Evolutionary conservation across 2,113 vertebrate genomes (phyloP), one percentile per base, ranked within the genome.

Genomic region (Mungos mungo): DNA sequence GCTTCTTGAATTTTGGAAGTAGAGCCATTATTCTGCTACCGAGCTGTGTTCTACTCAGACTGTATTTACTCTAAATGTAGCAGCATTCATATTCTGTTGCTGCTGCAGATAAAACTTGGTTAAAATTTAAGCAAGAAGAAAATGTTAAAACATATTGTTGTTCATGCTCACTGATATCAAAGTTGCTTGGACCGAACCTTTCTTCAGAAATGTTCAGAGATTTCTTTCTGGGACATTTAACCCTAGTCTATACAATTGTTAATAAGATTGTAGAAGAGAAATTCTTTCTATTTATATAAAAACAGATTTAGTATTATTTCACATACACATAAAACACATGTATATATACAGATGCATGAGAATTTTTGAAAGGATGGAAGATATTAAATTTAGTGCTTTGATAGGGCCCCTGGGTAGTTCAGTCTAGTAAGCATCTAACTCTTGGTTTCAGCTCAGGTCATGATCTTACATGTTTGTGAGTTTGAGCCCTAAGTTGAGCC

Each of bases 251-350:
- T 81, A 12, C n/a, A 38, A 63, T 27, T 79, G 18, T 80, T 95
- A 86, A 63, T 87, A 84, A 13, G 92, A 29, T 72, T 96, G 45
- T 60, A 93, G 57, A 87, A 47, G 76, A 76, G 38, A 9, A 77
- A 76, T 88, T 15, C 25, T 84, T 13, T 66, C 57, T 76, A 15
- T 57, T 87, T 80, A 45, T 57, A 68, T 18, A 66, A 57, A 31
- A 89, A 90, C 18, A 74, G 33, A 90, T 93, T 81, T 57, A 80
- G 57, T n/a, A 45, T 93, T 77, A 88, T 90, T 60, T 65, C 27
- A 29, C 4, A 90, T 27, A 52, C 19, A 81, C 9, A 74, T 9
- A 50, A 25, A 31, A 80, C 16, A 68, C 16, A 68, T 50, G 38
- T n/a, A 47, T 63, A 19, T 15, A 9, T 4, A 45, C 79, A 91